These are phyloP conservation scores for Urechis unicinctus DNA, from an alignment of 2,888 invertebrate species.

Conservation along the genomic window DNA sequence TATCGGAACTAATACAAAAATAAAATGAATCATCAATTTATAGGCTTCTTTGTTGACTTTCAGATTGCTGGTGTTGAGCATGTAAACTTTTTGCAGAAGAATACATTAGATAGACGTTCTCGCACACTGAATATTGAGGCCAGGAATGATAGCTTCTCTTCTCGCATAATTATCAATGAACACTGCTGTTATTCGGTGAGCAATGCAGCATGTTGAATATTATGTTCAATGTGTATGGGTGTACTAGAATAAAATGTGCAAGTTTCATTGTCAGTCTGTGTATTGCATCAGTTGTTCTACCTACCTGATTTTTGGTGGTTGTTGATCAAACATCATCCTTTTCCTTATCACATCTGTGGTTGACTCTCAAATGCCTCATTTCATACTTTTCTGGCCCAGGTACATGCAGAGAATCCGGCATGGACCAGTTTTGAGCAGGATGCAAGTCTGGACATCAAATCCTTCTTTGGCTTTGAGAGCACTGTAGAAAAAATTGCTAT, in stretches of 20 bases:
- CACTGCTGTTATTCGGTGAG: slow-evolving; percentile 81
- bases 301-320: not conserved
- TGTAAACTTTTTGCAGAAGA: slow-evolving; percentile 85
- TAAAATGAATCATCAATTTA: not conserved
- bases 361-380: too few species aligned
- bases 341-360: not conserved
- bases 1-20: too few species aligned
- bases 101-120: slow-evolving; percentile 71
- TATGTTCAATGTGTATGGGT: too few species aligned
- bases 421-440: slow-evolving; percentile 97
- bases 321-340: not conserved
- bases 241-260: too few species aligned
- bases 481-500: slow-evolving; percentile 92
- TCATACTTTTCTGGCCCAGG: too few species aligned
- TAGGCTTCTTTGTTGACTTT: not conserved
- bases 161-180: slow-evolving; percentile 77
- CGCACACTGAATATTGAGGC: slow-evolving; percentile 83
- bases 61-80: slow-evolving; percentile 87
- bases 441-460: slow-evolving; percentile 85
- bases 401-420: slow-evolving; percentile 84
- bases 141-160: slow-evolving; percentile 82
- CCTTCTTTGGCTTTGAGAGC: slow-evolving; percentile 89
- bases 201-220: slow-evolving; percentile 36
- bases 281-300: not conserved
- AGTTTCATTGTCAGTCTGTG: not conserved